phyloP scores from a whole-genome alignment of 1,140 invertebrate genomes.

The Drosophila nigrodunni region DNA sequence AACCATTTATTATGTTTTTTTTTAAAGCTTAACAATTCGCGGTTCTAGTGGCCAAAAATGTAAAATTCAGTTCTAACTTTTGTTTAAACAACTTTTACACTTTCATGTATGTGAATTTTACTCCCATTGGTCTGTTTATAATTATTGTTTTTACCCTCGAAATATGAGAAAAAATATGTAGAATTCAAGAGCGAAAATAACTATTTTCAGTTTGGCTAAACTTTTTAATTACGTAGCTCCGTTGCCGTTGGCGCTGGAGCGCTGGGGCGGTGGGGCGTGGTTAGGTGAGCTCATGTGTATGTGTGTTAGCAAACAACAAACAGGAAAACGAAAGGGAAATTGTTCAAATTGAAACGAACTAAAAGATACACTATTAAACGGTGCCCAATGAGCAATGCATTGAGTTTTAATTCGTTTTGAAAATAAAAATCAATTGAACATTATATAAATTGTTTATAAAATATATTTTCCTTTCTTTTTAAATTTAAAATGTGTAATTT shows the following conservation, averaged over 20 bases:
- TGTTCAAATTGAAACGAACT: neutral
- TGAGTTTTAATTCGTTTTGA: no score
- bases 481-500: no score
- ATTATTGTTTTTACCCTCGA: slow-evolving; percentile 55
- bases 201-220: slow-evolving; percentile 49
- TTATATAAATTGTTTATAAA: no score
- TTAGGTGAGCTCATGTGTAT: slow-evolving; percentile 25
- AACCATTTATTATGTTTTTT: no score
- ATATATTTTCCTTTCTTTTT: no score
- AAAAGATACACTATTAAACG: neutral
- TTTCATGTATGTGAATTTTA: no score
- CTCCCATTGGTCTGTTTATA: neutral
- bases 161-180: slow-evolving; percentile 46
- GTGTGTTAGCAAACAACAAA: slow-evolving; percentile 23
- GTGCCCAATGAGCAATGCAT: no score
- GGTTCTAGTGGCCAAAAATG: no score
- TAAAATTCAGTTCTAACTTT: no score
- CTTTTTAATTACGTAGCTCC: slow-evolving; percentile 74
- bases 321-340: slow-evolving; percentile 10
- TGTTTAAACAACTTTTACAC: no score
- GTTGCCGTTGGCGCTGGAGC: slow-evolving; percentile 15
- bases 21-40: no score
- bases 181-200: slow-evolving; percentile 14
- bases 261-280: neutral
- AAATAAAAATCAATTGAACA: no score